Base-by-base conservation (phyloP, 2,888 invertebrate species). In the Teleiodes luculella region DNA sequence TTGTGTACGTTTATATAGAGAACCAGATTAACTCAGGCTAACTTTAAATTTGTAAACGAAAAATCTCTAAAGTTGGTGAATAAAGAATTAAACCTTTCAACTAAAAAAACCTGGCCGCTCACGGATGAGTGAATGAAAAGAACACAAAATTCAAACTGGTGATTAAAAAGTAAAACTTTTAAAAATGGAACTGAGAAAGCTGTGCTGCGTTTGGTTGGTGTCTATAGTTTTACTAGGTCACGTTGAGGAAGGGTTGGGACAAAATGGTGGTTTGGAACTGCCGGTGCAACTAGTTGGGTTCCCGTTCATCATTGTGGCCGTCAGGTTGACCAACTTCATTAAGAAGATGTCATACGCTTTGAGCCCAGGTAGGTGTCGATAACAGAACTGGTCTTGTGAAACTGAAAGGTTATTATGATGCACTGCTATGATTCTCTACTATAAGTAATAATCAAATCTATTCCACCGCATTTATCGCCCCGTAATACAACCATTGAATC, bases 271-370 rank as follows among this genome's bases (percentile, higher is more conserved):
- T 2, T 81, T 81, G n/a, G 60, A 95, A 66, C 75, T 96, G 54
- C 96, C 96, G 3, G 95, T 96, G 13, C 95, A 96, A 74, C 83
- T 96, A 50, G 90, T 96, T 51, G 96, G 96, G 36, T 96, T 96
- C 75, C 96, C 96, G 3, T 93, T 96, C 58, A 96, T 96, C 66
- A 93, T 96, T 53, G 82, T 95, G 48, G 95, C 95, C 10, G 96
- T 96, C 48, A 91, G 94, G 66, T 76, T 96, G 55, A 93, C 95
- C 0, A 96, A 95, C 83, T 96, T 96, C 70, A 92, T 95, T 52
- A 96, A 95, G 83, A 96, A 95, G 79, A 84, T 96, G 64, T 93
- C 94, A 3, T 96, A 96, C 78, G 95, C 96, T 4, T 79, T 60
- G 74, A 70, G 56, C 54, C 68, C 70, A 63, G 66, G 68, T 68